Conservation (phyloP, 1,140 invertebrate species). For the Drosophila kanapiae region DNA sequence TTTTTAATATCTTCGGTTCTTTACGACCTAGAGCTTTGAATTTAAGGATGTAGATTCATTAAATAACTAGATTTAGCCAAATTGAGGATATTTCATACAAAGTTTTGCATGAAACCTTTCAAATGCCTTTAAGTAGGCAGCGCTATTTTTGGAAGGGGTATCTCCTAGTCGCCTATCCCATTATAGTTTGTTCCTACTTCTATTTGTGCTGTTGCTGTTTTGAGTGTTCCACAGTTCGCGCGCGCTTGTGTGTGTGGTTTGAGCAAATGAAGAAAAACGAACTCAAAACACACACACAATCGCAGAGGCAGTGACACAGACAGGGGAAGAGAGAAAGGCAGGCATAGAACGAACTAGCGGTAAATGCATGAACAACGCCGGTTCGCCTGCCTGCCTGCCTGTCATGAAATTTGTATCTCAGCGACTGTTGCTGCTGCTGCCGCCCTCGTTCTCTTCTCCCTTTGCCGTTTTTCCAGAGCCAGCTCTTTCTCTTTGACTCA, state of each 20-base stretch:
- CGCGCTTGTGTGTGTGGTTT: conserved; percentile 42
- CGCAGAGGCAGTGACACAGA: conserved; percentile 20
- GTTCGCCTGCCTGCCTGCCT: conserved; percentile 35
- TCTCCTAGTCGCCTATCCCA: conserved; percentile 7
- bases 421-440: conserved; percentile 27
- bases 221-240: conserved; percentile 37
- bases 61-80: background rate
- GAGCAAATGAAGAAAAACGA: conserved; percentile 49
- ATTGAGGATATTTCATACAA: background rate
- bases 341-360: conserved; percentile 74
- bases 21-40: background rate
- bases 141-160: background rate
- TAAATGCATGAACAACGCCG: conserved; percentile 78
- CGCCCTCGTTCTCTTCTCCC: conserved; percentile 26
- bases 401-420: conserved; percentile 77
- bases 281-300: conserved; percentile 39
- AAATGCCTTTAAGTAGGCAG: background rate
- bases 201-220: conserved; percentile 58
- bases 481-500: conserved; percentile 30
- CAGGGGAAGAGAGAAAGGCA: conserved; percentile 18
- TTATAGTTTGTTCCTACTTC: conserved; percentile 25
- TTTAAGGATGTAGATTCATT: background rate
- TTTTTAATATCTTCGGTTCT: background rate
- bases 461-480: conserved; percentile 3
- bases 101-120: too few species aligned